Conservation (phyloP, 2,113 vertebrate species). For the Ptilonorhynchus violaceus region DNA sequence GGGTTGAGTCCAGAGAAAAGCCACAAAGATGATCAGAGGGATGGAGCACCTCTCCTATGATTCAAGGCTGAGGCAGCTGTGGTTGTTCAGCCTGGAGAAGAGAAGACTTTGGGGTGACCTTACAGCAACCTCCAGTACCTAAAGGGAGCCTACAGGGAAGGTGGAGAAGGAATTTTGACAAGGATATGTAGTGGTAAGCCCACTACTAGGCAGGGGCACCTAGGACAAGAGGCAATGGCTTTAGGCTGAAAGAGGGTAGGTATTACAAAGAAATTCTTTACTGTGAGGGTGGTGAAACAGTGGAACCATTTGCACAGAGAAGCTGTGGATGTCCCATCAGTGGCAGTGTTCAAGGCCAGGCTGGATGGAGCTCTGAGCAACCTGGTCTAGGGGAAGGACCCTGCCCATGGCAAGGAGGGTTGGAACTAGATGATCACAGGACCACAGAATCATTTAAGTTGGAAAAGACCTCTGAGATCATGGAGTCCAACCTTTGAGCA, state of each 20-base stretch:
- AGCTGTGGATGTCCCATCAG: background rate
- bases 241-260: background rate
- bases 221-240: background rate
- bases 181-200: too few species aligned
- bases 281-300: background rate
- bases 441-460: background rate
- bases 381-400: too few species aligned
- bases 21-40: background rate
- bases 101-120: background rate
- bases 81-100: background rate
- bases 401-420: background rate
- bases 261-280: background rate
- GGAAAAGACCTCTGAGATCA: background rate
- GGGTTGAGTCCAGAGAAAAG: background rate
- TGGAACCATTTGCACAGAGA: background rate
- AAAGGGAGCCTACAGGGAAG: background rate
- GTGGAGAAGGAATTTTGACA: background rate
- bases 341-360: background rate
- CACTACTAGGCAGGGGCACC: too few species aligned
- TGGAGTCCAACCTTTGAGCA: background rate
- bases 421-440: background rate
- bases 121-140: background rate
- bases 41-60: background rate
- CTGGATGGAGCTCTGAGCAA: background rate
- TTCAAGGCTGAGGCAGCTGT: background rate